Conservation (phyloP, 2,888 invertebrate species). For the Ophion slaviceki region DNA sequence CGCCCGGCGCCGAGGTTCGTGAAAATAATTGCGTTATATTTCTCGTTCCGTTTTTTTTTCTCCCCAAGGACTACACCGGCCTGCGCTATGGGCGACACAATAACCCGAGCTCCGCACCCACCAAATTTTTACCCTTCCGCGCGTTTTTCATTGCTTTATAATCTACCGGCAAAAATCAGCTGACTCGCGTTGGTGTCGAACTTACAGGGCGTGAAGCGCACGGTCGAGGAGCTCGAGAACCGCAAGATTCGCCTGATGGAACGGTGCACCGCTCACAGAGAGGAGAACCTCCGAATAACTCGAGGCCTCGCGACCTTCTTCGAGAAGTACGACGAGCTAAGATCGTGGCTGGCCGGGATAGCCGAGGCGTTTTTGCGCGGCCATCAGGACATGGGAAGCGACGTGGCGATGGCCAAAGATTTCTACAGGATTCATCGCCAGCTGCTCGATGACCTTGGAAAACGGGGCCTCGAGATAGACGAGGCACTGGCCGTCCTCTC, state of each 20-base stretch:
- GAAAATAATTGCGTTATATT: slow-evolving; percentile 51
- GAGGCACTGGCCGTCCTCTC: slow-evolving; percentile 80
- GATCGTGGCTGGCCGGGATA: slow-evolving; percentile 90
- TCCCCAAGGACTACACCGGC: no score
- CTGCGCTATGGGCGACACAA: no score
- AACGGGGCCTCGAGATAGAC: slow-evolving; percentile 89
- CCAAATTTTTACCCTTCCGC: slow-evolving; percentile 18
- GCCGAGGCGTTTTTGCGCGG: slow-evolving; percentile 90
- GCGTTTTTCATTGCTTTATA: neutral
- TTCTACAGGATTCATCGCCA: slow-evolving; percentile 88
- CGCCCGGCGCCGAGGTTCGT: slow-evolving; percentile 86
- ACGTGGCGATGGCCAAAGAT: slow-evolving; percentile 87
- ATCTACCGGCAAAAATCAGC: slow-evolving; percentile 34
- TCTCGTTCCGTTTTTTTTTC: neutral
- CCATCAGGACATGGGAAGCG: slow-evolving; percentile 90
- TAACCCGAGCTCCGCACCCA: slow-evolving; percentile 25
- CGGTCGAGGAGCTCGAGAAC: slow-evolving; percentile 90
- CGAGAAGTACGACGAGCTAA: slow-evolving; percentile 88
- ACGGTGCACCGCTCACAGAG: slow-evolving; percentile 88
- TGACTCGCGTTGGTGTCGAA: neutral
- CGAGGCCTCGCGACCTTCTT: slow-evolving; percentile 88
- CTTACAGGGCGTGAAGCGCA: slow-evolving; percentile 86
- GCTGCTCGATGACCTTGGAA: slow-evolving; percentile 89
- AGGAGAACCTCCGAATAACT: slow-evolving; percentile 89
- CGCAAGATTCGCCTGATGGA: slow-evolving; percentile 88